Conservation (phyloP, 2,888 invertebrate genomes). For the Balanococcus diminutus region DNA sequence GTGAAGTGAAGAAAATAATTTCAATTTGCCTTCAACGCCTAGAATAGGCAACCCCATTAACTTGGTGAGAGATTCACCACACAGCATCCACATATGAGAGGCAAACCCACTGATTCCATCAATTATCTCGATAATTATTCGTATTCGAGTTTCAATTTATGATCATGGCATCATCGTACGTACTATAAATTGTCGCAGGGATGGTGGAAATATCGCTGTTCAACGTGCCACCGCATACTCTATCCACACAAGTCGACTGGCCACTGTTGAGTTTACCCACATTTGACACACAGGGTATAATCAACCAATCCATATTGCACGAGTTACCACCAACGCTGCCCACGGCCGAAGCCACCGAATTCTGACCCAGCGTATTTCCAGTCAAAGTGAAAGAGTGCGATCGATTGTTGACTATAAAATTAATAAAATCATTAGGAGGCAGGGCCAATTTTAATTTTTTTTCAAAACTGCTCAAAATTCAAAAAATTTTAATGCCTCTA, state of each 20-base stretch:
- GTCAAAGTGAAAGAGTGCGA: conserved; percentile 77
- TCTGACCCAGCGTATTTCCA: conserved; percentile 75
- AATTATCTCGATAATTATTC: too few species aligned
- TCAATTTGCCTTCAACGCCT: too few species aligned
- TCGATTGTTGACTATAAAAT: conserved; percentile 70
- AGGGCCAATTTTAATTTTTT: too few species aligned
- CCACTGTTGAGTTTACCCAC: conserved; percentile 66
- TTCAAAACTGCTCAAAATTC: too few species aligned
- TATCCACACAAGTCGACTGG: conserved; percentile 74
- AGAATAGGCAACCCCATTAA: too few species aligned
- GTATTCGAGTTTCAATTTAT: too few species aligned
- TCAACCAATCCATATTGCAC: conserved; percentile 79
- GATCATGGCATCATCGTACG: conserved; percentile 63
- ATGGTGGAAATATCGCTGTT: conserved; percentile 74
- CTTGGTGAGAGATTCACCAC: too few species aligned
- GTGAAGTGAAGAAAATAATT: too few species aligned
- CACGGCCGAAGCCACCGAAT: conserved; percentile 70
- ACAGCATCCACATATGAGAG: too few species aligned
- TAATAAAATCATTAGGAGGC: too few species aligned
- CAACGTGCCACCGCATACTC: conserved; percentile 82
- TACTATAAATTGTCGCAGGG: conserved; percentile 75
- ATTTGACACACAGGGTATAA: conserved; percentile 78
- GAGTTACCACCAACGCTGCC: conserved; percentile 70
- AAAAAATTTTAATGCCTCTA: neutral
- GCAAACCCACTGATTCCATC: too few species aligned